Conservation (phyloP, 2,888 invertebrate genomes). For the Conistra vaccinii region DNA sequence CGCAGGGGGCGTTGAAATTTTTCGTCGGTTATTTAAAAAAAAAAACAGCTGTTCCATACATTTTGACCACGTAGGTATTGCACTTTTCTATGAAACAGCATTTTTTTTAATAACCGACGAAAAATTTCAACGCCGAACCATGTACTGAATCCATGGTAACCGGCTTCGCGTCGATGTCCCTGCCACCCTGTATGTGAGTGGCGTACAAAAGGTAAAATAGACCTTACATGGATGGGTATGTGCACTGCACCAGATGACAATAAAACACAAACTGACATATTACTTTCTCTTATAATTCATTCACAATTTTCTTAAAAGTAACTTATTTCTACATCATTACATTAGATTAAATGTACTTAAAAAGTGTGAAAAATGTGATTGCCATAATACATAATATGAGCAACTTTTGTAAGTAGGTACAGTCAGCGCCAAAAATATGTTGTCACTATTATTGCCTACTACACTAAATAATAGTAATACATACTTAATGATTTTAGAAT, state of each 20-base stretch:
- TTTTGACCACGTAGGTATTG: no score
- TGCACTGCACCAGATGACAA: neutral
- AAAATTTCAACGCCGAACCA: no score
- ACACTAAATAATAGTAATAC: constrained; percentile 7
- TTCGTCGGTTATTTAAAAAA: no score
- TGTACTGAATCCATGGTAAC: no score
- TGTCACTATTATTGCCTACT: constrained; percentile 21
- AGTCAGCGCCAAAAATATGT: constrained; percentile 44
- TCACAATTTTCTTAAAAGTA: constrained; percentile 64
- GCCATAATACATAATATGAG: constrained; percentile 39
- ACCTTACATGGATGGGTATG: no score
- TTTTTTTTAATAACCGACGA: no score
- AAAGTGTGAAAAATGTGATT: constrained; percentile 50
- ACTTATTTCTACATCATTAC: constrained; percentile 55
- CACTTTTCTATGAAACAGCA: no score
- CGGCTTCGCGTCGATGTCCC: no score
- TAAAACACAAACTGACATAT: constrained; percentile 31
- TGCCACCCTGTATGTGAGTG: no score
- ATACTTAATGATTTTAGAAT: neutral
- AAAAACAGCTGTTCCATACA: no score
- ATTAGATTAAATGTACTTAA: constrained; percentile 60
- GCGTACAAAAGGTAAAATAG: no score
- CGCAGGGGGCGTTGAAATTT: no score
- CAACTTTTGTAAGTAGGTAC: constrained; percentile 38
- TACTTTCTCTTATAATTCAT: constrained; percentile 60